Base-by-base conservation (phyloP, 1,140 invertebrate genomes). In the Stenopsyche tienmushanensis region DNA sequence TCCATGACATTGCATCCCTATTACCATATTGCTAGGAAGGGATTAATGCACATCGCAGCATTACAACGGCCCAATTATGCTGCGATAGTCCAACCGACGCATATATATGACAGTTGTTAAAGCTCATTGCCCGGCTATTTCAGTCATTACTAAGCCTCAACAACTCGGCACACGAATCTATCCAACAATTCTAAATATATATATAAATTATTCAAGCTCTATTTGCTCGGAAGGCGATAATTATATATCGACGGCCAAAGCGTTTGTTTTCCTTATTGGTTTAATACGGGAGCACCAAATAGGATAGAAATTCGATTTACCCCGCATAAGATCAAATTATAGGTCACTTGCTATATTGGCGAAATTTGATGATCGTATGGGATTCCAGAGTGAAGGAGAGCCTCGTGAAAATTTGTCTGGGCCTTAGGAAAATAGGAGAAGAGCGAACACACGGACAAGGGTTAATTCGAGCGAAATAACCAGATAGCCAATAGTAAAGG, bases 401-500 rank as follows among this genome's bases (percentile, higher is more conserved):
- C 20, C 25, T 26, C 41, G 20, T 24, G 23, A 65, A 69, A 65
- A 62, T 64, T 15, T n/a, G 29, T 21, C 18, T n/a, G 47, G 25
- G 63, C n/a, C 25, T 34, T 20, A 29, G 42, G 54, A 57, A 3
- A 20, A 39, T 13, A 17, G 21, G 21, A 42, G 29, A 21, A 57
- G 7, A 42, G 13, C 25, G 20, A n/a, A 15, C 15, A 10, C 47
- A 21, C 21, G 34, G 39, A 42, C 54, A 26, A 20, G 62, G 49
- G 45, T 60, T 52, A 68, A 60, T 68, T 68, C 39, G 50, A 53
- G 45, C 47, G 66, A 68, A 66, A 68, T 64, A 68, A 68, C 62
- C 47, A 64, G 60, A 18, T 29, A 49, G 13, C 45, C 15, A 5
- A 7, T 15, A 13, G 49, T n/a, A 52, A 5, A 52, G 25, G 17